A percentile compares a stretch with the other conserved stretches of the same genome.
phyloP scores from a whole-genome alignment of 2,797 vertebrate species.

The Hypotaenidia philippensis region DNA sequence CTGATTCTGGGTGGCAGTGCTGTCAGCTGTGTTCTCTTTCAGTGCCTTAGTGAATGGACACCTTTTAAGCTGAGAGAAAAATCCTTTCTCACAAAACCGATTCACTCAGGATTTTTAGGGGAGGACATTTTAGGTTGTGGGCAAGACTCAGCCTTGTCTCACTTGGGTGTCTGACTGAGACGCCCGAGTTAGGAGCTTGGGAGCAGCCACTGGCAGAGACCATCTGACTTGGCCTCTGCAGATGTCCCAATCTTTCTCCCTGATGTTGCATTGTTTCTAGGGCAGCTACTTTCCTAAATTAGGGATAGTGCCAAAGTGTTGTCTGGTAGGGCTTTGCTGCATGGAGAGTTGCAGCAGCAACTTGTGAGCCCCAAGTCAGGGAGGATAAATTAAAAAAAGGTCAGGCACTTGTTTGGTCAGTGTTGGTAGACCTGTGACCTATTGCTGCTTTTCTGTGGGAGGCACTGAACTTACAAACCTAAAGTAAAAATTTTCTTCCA shows the following conservation, averaged over 20 bases:
- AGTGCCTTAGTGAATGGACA: background rate
- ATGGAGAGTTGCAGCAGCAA: background rate
- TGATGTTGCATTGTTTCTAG: background rate
- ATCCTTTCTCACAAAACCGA: background rate
- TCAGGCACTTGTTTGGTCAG: background rate
- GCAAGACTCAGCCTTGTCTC: background rate
- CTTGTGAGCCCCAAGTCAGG: background rate
- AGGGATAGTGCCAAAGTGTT: background rate
- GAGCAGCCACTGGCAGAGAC: rapidly evolving
- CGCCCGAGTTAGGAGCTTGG: background rate
- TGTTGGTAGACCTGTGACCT: background rate
- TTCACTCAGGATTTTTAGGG: background rate
- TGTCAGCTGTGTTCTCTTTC: background rate
- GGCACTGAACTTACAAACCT: background rate
- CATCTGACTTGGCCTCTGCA: background rate
- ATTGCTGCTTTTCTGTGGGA: background rate
- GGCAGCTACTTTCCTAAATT: background rate
- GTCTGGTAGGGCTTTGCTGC: background rate
- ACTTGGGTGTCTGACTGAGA: background rate
- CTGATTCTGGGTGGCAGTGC: background rate
- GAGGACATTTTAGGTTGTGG: background rate
- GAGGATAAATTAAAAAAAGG: background rate
- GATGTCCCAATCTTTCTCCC: background rate
- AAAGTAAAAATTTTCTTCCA: background rate
- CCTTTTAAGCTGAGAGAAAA: background rate